Evolutionary conservation across 1,140 invertebrate species (phyloP).

Genomic region (Conus ventricosus): DNA sequence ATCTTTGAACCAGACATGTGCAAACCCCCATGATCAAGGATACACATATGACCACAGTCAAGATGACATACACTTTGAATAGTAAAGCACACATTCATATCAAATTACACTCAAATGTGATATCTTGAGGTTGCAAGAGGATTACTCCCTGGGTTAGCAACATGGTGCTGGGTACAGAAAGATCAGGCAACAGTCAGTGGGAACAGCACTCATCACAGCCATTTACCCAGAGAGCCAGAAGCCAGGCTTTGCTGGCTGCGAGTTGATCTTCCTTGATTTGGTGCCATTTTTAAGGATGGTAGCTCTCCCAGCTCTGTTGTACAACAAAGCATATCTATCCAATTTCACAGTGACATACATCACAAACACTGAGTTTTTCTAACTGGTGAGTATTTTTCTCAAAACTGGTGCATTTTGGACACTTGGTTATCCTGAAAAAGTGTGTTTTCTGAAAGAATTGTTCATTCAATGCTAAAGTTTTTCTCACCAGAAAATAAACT

Average conservation of each 20-base stretch:
- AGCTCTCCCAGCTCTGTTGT: slow-evolving; percentile 21
- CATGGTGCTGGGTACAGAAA: background rate
- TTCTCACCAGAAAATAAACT: no score
- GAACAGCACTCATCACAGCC: background rate
- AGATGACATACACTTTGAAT: background rate
- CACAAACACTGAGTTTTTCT: background rate
- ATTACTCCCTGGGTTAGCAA: background rate
- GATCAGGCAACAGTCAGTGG: background rate
- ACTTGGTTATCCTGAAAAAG: no score
- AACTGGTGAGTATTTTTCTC: no score
- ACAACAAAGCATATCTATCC: background rate
- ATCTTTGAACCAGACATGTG: background rate
- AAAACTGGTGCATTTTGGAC: no score
- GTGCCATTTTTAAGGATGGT: background rate
- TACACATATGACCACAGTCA: background rate
- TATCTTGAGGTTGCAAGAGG: background rate
- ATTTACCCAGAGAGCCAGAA: slow-evolving; percentile 20
- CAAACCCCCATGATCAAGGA: background rate
- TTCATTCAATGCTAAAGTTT: no score
- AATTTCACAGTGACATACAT: background rate
- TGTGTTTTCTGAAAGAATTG: no score
- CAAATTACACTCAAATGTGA: no score
- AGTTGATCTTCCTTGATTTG: slow-evolving; percentile 4
- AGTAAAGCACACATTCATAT: no score
- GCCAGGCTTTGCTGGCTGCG: slow-evolving; percentile 28